Conservation (phyloP, 2,113 vertebrate genomes). For the Otocyon megalotis region DNA sequence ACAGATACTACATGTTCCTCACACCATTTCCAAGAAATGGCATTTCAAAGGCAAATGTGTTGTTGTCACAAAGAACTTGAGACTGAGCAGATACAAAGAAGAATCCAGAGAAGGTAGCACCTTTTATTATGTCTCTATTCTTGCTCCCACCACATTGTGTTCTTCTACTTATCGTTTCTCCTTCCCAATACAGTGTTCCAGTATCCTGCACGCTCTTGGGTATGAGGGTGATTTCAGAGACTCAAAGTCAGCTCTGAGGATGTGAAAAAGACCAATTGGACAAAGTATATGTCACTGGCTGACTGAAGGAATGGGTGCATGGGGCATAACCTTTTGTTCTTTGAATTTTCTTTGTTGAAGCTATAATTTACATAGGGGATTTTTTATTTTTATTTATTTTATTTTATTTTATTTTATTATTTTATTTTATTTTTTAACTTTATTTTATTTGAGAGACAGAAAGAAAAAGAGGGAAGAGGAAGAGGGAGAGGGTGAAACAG, state of each 20-base stretch:
- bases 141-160: fast-evolving
- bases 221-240: no score
- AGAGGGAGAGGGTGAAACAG: background rate
- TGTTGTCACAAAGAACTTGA: background rate
- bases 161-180: background rate
- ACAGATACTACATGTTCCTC: background rate
- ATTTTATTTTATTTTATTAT: no score
- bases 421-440: no score
- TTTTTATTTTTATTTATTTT: background rate
- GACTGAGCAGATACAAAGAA: background rate
- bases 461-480: background rate
- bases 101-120: background rate
- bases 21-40: background rate
- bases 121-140: background rate
- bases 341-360: background rate
- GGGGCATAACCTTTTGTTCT: background rate
- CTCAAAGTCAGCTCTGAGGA: background rate
- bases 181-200: background rate
- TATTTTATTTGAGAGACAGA: background rate
- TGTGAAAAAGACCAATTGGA: background rate
- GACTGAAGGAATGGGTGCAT: background rate
- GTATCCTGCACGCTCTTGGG: background rate
- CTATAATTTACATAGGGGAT: background rate
- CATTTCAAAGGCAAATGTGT: background rate
- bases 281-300: background rate